Percentiles rank a stretch among this genome's conserved stretches.
phyloP scores from a whole-genome alignment of 2,888 invertebrate species.

The Morpho achilles region DNA sequence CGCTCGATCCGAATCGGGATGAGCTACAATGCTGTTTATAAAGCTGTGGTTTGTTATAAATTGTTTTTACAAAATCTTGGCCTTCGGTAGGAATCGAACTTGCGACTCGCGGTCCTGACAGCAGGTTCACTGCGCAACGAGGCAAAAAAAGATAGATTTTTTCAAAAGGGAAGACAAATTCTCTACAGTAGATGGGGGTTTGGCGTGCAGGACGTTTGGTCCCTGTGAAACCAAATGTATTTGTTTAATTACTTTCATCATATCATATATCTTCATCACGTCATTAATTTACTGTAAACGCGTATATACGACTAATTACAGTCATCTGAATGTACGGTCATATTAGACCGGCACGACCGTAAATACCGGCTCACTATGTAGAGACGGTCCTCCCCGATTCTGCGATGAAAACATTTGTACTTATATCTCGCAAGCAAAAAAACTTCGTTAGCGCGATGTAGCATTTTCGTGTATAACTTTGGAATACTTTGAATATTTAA shows the following conservation, averaged over 20 bases:
- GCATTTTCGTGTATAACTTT: not conserved
- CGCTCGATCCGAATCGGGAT: no score
- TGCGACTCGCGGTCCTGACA: no score
- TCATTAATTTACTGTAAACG: not conserved
- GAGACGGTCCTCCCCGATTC: conserved; percentile 19
- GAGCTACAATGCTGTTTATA: no score
- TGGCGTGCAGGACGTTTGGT: conserved; percentile 4
- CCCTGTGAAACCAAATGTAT: not conserved
- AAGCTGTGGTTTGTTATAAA: no score
- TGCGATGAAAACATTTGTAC: conserved; percentile 1
- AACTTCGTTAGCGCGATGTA: conserved; percentile 17
- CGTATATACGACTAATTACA: not conserved
- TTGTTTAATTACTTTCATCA: not conserved
- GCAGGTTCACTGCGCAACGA: no score
- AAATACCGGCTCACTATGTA: conserved; percentile 22
- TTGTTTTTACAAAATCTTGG: no score
- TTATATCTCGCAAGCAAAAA: conserved; percentile 12
- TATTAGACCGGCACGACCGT: conserved; percentile 17
- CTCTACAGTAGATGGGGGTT: conserved; percentile 21
- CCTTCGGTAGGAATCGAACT: no score
- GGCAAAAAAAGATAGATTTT: not conserved
- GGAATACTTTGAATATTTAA: no score
- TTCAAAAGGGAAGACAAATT: conserved; percentile 17
- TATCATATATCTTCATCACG: not conserved
- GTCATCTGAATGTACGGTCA: conserved; percentile 23